Evolutionary conservation across 2,888 invertebrate genomes (phyloP), one percentile per base, ranked within the genome.

Genomic region (Eupithecia vulgata): DNA sequence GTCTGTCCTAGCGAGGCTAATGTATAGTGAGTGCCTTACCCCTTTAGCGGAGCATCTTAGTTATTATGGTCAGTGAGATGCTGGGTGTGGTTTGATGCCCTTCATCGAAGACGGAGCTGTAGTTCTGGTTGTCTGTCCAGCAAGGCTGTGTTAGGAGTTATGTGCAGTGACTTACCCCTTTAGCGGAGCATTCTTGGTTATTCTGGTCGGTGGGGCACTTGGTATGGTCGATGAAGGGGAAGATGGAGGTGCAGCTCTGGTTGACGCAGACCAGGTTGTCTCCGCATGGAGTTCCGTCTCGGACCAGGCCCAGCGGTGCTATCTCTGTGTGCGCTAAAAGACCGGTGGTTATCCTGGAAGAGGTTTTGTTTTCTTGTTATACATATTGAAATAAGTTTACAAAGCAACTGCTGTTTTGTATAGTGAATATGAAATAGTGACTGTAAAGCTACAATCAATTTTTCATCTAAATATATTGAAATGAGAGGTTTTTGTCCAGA

Each of bases 11-110:
- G 8, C 25, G 25, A 7, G 10, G 25, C 52, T 52, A 21, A 7
- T 48, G 2, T 45, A 10, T 8, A 48, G 48, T 21, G 34, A 40
- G n/a, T n/a, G n/a, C n/a, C 97, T 97, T 94, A 99, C 99, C 95
- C 99, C 99, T 94, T 97, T 97, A 77, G 97, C 98, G 73, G 99
- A 99, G 94, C 99, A 99, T 98, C 98, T 83, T 96, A 95, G 86
- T 97, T 97, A 89, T 97, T 96, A 90, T 97, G 97, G 90, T 98
- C 98, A 80, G 96, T 97, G 76, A 98, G 98, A 93, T 99, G 99
- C 89, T 97, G 97, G 80, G 96, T 97, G 93, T 97, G 97, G 93
- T 97, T n/a, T n/a, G n/a, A n/a, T n/a, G n/a, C n/a, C n/a, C n/a
- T n/a, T n/a, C n/a, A n/a, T n/a, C n/a, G n/a, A n/a, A n/a, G n/a